These are phyloP conservation scores for Therioaphis trifolii DNA, from an alignment of 2,888 invertebrate genomes.

Conservation along the genomic window DNA sequence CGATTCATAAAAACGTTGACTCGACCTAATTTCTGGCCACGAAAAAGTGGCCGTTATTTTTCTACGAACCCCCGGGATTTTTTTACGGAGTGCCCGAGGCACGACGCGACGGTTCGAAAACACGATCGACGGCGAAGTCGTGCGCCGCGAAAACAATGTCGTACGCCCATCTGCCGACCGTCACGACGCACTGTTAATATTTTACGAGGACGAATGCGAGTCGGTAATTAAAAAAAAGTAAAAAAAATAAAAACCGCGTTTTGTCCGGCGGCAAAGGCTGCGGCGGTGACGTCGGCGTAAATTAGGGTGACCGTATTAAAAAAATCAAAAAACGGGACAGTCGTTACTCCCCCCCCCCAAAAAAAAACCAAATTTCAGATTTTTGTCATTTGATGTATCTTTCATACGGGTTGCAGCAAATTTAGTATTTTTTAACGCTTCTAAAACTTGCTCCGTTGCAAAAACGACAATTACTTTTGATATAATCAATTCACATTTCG, in stretches of 20 bases:
- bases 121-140: background rate
- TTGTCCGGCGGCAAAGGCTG: background rate
- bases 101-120: background rate
- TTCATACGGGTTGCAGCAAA: too few species aligned
- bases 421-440: too few species aligned
- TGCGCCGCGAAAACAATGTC: background rate
- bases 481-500: too few species aligned
- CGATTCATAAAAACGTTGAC: constrained; percentile 44
- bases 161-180: background rate
- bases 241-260: background rate
- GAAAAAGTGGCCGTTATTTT: background rate
- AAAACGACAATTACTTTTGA: too few species aligned
- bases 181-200: background rate
- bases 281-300: too few species aligned
- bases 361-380: too few species aligned
- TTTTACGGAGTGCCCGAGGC: constrained; percentile 1
- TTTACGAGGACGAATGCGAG: background rate
- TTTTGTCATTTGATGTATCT: too few species aligned
- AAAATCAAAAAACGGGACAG: too few species aligned
- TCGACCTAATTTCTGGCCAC: constrained; percentile 32
- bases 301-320: too few species aligned
- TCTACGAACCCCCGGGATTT: background rate
- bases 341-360: too few species aligned
- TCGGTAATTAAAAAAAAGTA: constrained; percentile 19
- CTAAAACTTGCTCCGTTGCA: too few species aligned